phyloP scores from a whole-genome alignment of 2,113 vertebrate species.

The Phoenicopterus ruber region DNA sequence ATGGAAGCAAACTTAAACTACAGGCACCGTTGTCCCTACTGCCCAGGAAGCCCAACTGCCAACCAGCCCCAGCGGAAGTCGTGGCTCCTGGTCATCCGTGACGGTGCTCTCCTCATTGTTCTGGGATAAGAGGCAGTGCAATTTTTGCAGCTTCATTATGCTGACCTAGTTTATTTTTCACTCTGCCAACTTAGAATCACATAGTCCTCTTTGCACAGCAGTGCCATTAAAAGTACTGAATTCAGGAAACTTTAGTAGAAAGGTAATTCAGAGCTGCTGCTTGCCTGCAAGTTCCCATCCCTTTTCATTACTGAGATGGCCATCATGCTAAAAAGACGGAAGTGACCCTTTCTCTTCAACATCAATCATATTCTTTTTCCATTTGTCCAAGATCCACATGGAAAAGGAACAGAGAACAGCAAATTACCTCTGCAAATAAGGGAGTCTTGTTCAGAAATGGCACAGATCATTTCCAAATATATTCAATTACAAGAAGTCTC shows the following conservation, averaged over 20 bases:
- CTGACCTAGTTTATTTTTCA: constrained; percentile 60
- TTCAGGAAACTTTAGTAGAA: constrained; percentile 15
- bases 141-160: constrained; percentile 43
- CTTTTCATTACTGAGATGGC: constrained; percentile 36
- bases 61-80: background rate
- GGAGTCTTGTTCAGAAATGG: background rate
- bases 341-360: constrained; percentile 13
- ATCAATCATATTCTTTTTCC: background rate
- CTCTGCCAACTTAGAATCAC: constrained; percentile 3
- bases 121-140: background rate
- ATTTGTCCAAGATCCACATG: background rate
- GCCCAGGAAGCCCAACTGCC: background rate
- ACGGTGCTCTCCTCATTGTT: background rate
- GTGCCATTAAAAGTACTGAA: constrained; percentile 30
- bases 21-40: background rate
- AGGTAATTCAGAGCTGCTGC: constrained; percentile 20
- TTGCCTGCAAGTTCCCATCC: constrained; percentile 29
- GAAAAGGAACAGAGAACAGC: background rate
- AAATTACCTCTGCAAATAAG: constrained; percentile 46
- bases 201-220: background rate
- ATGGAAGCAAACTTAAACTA: background rate
- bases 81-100: background rate
- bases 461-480: constrained; percentile 6
- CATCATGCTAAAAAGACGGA: background rate
- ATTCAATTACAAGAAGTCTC: constrained; percentile 22